Percentiles rank a stretch among this genome's conserved stretches.
These are phyloP conservation scores for Cynopterus sphinx DNA, from an alignment of 2,797 vertebrate species.

Conservation along the genomic window DNA sequence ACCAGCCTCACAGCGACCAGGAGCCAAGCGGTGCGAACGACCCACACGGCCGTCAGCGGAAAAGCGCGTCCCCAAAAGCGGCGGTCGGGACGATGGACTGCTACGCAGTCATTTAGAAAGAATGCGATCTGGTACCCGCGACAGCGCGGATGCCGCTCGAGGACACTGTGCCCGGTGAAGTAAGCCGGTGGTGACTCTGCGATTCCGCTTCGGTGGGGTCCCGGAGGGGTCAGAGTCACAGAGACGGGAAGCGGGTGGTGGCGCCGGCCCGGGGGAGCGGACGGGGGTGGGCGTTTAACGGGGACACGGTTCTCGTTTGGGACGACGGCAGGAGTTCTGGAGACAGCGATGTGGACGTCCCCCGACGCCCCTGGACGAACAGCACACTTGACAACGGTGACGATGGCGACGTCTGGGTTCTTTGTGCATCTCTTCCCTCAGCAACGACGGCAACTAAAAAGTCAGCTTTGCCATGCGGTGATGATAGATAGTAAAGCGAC, in stretches of 20 bases:
- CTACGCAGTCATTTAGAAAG: neutral
- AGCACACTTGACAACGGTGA: neutral
- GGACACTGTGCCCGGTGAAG: too few species aligned
- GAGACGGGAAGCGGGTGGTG: neutral
- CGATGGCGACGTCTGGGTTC: too few species aligned
- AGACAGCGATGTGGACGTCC: too few species aligned
- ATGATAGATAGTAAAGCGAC: neutral
- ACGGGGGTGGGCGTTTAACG: neutral
- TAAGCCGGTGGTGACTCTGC: neutral
- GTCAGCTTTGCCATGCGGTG: neutral
- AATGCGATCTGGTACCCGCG: too few species aligned
- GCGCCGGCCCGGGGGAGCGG: too few species aligned
- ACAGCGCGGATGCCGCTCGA: too few species aligned
- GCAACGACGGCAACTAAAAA: neutral
- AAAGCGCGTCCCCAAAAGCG: neutral
- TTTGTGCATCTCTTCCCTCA: neutral
- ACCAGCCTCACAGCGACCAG: neutral
- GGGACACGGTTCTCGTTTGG: too few species aligned
- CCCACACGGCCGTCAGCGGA: accelerated
- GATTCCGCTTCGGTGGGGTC: neutral
- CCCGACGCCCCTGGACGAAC: neutral
- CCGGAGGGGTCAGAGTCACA: accelerated
- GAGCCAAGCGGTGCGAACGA: neutral
- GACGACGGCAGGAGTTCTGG: neutral
- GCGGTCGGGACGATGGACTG: neutral